Base-by-base conservation (phyloP, 2,888 invertebrate genomes). In the Sinelater perroti region DNA sequence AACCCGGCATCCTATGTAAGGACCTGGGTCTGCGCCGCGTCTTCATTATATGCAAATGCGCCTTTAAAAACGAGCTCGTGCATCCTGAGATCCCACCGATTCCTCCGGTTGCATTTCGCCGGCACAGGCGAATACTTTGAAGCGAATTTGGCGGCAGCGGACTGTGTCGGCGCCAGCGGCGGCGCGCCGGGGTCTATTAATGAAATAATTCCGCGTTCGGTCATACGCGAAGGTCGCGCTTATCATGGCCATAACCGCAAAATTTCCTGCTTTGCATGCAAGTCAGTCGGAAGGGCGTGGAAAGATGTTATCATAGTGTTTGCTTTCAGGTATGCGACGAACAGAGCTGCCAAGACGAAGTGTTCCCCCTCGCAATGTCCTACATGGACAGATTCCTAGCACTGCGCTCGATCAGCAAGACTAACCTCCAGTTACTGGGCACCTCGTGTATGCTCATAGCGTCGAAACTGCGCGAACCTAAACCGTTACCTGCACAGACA, bases 381-480 rank as follows among this genome's bases (percentile, higher is more conserved):
- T 94, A 92, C 80, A 82, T 98, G 84, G 97, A 97, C 82, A 87
- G 97, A 75, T 95, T 96, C 83, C 84, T 97, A 70, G 90, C 90
- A 74, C 85, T 87, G 60, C 91, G 91, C 76, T 85, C 87, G 59
- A 91, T 96, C 73, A 85, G 87, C 69, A 92, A 92, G 81, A 88
- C 86, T 69, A 92, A 95, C 76, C 85, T 97, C 62, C 97, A 97
- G 81, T 86, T 96, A 57, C 81, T 97, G 72, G 97, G 95, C 60
- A 91, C 96, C 18, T 91, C 93, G 30, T 96, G 96, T 78, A 85
- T 97, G 70, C 85, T 97, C 71, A 82, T 98, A 68, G 94, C 96
- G 21, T 95, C 95, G 53, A 98, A 98, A 81, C 82, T 97, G 64
- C 87, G 95, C 65, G 95, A 97, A 77, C 89, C 95, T 4, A 83